Evolutionary conservation across 2,797 vertebrate species (phyloP).

Genomic region (Lagorchestes hirsutus): DNA sequence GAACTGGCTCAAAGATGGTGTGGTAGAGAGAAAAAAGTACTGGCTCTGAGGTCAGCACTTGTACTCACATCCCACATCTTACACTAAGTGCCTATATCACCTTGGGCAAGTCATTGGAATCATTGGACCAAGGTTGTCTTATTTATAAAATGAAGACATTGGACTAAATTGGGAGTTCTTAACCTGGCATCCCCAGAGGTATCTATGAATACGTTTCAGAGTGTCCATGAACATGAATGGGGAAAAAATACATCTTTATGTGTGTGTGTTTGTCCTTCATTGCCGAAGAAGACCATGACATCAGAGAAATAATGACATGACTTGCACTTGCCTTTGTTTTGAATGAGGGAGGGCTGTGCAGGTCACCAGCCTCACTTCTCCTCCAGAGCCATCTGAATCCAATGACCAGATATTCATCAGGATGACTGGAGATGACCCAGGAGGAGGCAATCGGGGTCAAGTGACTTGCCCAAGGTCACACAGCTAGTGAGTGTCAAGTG

Average conservation of each 20-base stretch:
- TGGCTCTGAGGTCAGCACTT: background rate
- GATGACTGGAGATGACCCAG: too few species aligned
- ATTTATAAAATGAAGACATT: background rate
- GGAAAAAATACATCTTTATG: background rate
- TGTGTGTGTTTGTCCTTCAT: too few species aligned
- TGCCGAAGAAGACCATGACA: too few species aligned
- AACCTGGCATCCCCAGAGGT: background rate
- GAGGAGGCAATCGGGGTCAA: too few species aligned
- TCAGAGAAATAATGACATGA: too few species aligned
- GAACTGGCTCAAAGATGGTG: background rate
- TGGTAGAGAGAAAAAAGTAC: background rate
- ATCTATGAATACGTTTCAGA: background rate
- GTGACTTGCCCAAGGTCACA: too few species aligned
- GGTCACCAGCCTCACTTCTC: too few species aligned
- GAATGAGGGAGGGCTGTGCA: too few species aligned
- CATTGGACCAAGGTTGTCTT: background rate
- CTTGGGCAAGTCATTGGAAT: background rate
- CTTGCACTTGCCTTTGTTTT: too few species aligned
- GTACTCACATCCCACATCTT: background rate
- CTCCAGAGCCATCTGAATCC: too few species aligned
- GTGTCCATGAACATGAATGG: background rate
- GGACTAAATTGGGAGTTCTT: background rate
- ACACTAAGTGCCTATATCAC: background rate
- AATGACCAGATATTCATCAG: too few species aligned
- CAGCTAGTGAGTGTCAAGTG: too few species aligned